These are phyloP conservation scores for Antedon bifida DNA, from an alignment of 35 echinoderm and acorn worm species.

Conservation along the genomic window DNA sequence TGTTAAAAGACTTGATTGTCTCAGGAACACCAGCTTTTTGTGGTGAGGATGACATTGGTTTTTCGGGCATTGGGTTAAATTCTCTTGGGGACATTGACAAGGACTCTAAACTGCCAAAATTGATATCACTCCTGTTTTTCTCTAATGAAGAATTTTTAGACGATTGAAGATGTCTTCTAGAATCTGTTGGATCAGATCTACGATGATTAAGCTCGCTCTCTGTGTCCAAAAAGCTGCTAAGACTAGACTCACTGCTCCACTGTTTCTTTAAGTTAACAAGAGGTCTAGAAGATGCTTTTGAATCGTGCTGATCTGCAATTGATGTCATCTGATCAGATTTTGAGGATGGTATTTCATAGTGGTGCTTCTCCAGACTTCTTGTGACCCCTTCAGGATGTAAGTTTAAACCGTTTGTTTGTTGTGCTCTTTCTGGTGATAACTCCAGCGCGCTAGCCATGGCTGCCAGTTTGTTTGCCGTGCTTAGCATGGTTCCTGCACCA, in stretches of 20 bases:
- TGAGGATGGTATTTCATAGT: neutral
- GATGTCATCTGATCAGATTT: neutral
- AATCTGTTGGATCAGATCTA: neutral
- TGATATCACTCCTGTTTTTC: neutral
- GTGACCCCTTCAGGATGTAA: too few relatives aligned
- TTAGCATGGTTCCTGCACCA: neutral
- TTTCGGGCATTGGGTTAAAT: neutral
- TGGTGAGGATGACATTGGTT: neutral
- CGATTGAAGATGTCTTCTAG: neutral
- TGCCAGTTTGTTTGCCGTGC: neutral
- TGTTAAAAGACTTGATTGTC: neutral
- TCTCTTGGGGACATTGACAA: neutral
- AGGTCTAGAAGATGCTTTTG: neutral
- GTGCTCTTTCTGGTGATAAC: neutral
- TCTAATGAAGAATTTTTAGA: too few relatives aligned
- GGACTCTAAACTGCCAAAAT: neutral
- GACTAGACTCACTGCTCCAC: neutral
- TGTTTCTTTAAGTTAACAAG: neutral
- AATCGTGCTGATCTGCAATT: neutral
- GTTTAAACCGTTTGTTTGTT: neutral
- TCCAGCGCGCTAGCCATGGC: neutral
- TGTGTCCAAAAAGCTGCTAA: neutral
- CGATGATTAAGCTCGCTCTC: neutral
- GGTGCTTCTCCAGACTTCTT: too few relatives aligned
- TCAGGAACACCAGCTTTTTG: neutral